Evolutionary conservation across 2,113 vertebrate species (phyloP).

Genomic region (Burhinus oedicnemus): DNA sequence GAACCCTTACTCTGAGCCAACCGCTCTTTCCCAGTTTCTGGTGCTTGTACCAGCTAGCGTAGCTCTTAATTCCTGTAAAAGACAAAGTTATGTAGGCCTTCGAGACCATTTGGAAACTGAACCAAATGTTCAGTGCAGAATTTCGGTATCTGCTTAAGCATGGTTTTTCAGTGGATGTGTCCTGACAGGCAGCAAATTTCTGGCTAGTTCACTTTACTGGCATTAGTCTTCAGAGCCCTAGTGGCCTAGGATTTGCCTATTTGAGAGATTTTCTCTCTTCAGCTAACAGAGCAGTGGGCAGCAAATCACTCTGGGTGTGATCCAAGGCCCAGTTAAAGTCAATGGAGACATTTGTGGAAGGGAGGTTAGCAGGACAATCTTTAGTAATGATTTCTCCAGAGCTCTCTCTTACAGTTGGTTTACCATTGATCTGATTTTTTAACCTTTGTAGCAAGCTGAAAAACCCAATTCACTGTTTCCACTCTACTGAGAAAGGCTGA

Average conservation of each 20-base stretch:
- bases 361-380: slow-evolving; percentile 32
- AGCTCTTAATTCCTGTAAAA: background rate
- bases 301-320: background rate
- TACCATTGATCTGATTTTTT: slow-evolving; percentile 52
- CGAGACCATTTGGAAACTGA: background rate
- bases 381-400: slow-evolving; percentile 55
- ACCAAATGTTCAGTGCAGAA: background rate
- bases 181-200: background rate
- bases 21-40: background rate
- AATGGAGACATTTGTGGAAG: slow-evolving; percentile 29
- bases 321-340: slow-evolving; percentile 25
- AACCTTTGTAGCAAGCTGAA: slow-evolving; percentile 40
- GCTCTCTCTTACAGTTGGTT: slow-evolving; percentile 26
- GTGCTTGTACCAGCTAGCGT: background rate
- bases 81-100: background rate
- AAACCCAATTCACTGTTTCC: slow-evolving; percentile 18
- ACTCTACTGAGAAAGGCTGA: slow-evolving; percentile 5
- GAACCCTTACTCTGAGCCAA: background rate
- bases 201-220: background rate
- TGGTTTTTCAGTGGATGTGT: background rate
- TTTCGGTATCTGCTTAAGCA: slow-evolving; percentile 3
- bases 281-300: background rate
- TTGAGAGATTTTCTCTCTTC: slow-evolving; percentile 17
- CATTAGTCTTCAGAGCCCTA: background rate
- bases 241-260: background rate